phyloP scores from a whole-genome alignment of 2,113 vertebrate genomes.

The Illadopsis cleaveri region DNA sequence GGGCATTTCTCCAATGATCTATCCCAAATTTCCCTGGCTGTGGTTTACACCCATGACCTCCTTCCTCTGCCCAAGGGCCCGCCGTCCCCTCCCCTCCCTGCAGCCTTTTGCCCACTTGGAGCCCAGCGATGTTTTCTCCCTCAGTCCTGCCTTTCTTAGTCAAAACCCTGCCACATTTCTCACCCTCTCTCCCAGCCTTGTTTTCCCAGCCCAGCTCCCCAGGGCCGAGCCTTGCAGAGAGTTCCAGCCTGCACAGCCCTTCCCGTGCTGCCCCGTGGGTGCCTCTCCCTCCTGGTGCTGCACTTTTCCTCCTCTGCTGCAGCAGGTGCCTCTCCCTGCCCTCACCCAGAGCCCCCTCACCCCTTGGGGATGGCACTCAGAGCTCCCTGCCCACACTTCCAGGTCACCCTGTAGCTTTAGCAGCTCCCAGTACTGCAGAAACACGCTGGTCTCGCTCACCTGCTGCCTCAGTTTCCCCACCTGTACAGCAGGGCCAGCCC shows the following conservation, averaged over 20 bases:
- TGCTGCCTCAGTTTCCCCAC: not conserved
- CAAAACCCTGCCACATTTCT: not conserved
- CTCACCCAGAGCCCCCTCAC: not conserved
- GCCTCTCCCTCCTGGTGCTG: not conserved
- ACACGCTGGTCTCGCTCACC: not conserved
- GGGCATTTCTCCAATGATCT: not conserved
- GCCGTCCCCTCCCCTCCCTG: fast-evolving
- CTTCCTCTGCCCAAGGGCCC: not conserved
- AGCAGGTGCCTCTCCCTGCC: not conserved
- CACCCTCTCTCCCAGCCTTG: not conserved
- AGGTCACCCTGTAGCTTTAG: not conserved
- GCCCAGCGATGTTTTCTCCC: fast-evolving
- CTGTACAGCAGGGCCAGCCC: not conserved
- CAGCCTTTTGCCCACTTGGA: not conserved
- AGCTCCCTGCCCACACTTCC: not conserved
- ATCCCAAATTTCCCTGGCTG: not conserved
- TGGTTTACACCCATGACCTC: not conserved
- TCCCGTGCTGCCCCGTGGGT: not conserved
- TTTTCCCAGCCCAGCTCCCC: not conserved
- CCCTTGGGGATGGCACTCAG: fast-evolving
- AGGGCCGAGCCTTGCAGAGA: fast-evolving
- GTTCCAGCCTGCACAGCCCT: not conserved
- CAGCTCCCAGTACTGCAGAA: not conserved
- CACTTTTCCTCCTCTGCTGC: not conserved
- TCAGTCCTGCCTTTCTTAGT: not conserved